phyloP scores from a whole-genome alignment of 2,888 invertebrate species.

The Parnassius orleans region DNA sequence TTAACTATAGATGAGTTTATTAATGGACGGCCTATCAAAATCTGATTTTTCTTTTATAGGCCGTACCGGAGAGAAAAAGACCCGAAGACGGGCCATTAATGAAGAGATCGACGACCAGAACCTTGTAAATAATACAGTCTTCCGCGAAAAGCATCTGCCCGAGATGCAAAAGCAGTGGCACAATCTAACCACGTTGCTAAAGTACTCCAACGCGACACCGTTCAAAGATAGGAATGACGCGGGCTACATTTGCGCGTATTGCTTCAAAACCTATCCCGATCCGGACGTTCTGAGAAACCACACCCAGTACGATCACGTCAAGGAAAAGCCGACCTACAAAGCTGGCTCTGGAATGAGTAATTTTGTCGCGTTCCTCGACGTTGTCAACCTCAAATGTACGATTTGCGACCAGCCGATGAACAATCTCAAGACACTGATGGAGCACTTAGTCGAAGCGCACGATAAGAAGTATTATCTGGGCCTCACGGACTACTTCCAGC shows the following conservation, averaged over 20 bases:
- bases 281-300: constrained; percentile 55
- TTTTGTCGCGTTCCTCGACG: constrained; percentile 66
- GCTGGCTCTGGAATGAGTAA: constrained; percentile 63
- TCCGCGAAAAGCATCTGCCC: constrained; percentile 55
- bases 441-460: constrained; percentile 61
- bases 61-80: constrained; percentile 63
- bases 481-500: constrained; percentile 65
- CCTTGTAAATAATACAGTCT: constrained; percentile 43
- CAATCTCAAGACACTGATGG: constrained; percentile 47
- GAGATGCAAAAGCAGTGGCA: constrained; percentile 75
- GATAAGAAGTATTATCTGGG: constrained; percentile 63
- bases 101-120: constrained; percentile 48
- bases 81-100: constrained; percentile 56
- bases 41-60: constrained; percentile 77
- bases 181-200: constrained; percentile 64
- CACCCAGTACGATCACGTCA: constrained; percentile 59
- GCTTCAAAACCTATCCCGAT: constrained; percentile 64
- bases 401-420: constrained; percentile 58
- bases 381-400: constrained; percentile 66
- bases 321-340: constrained; percentile 66
- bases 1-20: constrained; percentile 26
- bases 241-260: constrained; percentile 70
- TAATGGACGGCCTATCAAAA: constrained; percentile 58
- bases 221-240: constrained; percentile 71
- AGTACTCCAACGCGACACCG: constrained; percentile 68